Evolutionary conservation across 2,113 vertebrate genomes (phyloP).

Genomic region (Suricata suricatta): DNA sequence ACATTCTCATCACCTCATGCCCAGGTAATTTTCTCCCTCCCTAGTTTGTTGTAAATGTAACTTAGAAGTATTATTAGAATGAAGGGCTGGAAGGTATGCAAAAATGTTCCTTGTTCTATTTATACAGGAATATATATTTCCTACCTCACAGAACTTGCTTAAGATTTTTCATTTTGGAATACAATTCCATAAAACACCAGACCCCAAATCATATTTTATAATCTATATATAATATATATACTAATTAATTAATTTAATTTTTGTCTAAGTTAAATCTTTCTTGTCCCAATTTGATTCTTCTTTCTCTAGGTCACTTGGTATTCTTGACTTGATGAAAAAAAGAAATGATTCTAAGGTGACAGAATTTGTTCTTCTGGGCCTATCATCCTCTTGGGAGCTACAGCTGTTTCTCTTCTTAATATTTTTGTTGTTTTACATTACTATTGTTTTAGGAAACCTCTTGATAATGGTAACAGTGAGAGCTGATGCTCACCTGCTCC

Average conservation of each 20-base stretch:
- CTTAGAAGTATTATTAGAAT: background rate
- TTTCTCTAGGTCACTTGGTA: constrained; percentile 52
- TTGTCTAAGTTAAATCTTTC: background rate
- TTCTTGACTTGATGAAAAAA: background rate
- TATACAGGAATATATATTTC: background rate
- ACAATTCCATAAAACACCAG: background rate
- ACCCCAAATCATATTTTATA: background rate
- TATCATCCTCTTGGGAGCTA: constrained; percentile 67
- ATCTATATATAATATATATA: background rate
- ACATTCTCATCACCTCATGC: background rate
- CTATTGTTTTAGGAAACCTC: constrained; percentile 74
- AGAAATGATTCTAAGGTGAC: constrained; percentile 71
- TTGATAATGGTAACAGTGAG: constrained; percentile 70
- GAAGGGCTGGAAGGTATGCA: background rate
- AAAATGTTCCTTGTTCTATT: background rate
- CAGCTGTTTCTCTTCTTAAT: constrained; percentile 74
- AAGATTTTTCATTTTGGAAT: background rate
- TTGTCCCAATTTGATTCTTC: constrained; percentile 40
- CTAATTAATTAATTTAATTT: background rate
- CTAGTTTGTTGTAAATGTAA: background rate
- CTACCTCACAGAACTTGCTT: background rate
- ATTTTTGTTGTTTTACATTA: constrained; percentile 66
- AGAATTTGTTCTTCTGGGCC: constrained; percentile 78
- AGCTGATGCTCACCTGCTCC: constrained; percentile 58
- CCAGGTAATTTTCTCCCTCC: background rate